phyloP scores from a whole-genome alignment of 1,140 invertebrate species.

The Hestina assimilis region DNA sequence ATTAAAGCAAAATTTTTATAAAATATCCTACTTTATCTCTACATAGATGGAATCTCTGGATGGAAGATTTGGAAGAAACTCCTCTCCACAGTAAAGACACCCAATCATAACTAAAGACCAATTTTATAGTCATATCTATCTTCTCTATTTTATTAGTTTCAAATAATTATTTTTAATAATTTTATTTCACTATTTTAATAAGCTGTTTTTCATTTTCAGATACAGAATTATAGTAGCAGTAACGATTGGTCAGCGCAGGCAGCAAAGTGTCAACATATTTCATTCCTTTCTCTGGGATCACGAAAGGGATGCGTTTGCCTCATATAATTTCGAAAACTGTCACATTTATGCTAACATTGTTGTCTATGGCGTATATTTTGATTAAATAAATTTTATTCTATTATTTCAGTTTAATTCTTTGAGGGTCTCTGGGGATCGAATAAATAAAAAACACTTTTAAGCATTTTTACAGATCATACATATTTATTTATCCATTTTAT shows the following conservation, averaged over 20 bases:
- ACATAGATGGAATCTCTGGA: too few species aligned
- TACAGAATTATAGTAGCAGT: slow-evolving; percentile 80
- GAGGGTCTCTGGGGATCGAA: neutral
- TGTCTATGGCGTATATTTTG: slow-evolving; percentile 81
- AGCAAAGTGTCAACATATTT: slow-evolving; percentile 75
- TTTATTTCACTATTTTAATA: neutral
- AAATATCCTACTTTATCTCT: too few species aligned
- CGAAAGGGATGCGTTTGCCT: slow-evolving; percentile 78
- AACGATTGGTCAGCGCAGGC: slow-evolving; percentile 79
- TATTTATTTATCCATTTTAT: slow-evolving; percentile 78
- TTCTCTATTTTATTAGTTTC: too few species aligned
- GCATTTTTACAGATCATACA: slow-evolving; percentile 78
- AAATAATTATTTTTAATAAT: neutral
- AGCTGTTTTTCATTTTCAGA: slow-evolving; percentile 57
- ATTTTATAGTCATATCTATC: too few species aligned
- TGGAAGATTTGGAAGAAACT: too few species aligned
- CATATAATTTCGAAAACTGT: slow-evolving; percentile 77
- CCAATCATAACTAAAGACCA: too few species aligned
- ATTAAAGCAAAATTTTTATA: too few species aligned
- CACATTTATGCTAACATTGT: slow-evolving; percentile 78
- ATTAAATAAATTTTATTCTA: slow-evolving; percentile 44
- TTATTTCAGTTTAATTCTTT: slow-evolving; percentile 4
- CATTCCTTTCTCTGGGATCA: slow-evolving; percentile 81
- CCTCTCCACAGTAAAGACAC: too few species aligned
- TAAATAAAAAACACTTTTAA: slow-evolving; percentile 61